A percentile compares a stretch with the other conserved stretches of the same genome.
Conservation (phyloP, 2,888 invertebrate species). For the Limenitis arthemis region DNA sequence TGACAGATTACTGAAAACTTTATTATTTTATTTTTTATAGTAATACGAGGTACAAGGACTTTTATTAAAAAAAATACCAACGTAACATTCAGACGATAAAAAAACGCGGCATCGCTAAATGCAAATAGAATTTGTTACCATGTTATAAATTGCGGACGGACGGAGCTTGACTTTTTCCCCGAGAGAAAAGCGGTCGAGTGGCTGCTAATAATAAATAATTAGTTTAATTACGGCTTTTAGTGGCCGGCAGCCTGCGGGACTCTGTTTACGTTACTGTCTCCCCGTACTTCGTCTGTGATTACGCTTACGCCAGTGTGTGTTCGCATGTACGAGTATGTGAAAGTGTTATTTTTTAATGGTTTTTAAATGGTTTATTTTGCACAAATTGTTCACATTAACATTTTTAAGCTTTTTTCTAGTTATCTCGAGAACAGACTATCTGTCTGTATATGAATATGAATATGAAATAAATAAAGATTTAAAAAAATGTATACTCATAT, state of each 20-base stretch:
- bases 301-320: background rate
- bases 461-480: too few species aligned
- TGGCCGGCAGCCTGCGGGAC: conserved; percentile 41
- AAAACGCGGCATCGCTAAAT: conserved; percentile 4
- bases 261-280: conserved; percentile 27
- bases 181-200: conserved; percentile 42
- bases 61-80: background rate
- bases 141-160: conserved; percentile 44
- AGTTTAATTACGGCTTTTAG: conserved; percentile 65
- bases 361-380: background rate
- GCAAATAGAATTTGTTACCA: conserved; percentile 33
- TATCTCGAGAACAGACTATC: too few species aligned
- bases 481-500: too few species aligned
- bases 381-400: too few species aligned
- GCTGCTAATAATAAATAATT: conserved; percentile 62
- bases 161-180: conserved; percentile 47
- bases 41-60: background rate
- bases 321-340: background rate
- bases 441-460: too few species aligned
- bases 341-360: conserved; percentile 5
- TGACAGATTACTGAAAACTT: too few species aligned
- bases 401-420: too few species aligned
- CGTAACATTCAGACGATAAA: background rate
- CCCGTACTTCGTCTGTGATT: conserved; percentile 19
- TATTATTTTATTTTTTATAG: too few species aligned